Conservation (phyloP, 2,113 vertebrate species). For the Misgurnus anguillicaudatus region DNA sequence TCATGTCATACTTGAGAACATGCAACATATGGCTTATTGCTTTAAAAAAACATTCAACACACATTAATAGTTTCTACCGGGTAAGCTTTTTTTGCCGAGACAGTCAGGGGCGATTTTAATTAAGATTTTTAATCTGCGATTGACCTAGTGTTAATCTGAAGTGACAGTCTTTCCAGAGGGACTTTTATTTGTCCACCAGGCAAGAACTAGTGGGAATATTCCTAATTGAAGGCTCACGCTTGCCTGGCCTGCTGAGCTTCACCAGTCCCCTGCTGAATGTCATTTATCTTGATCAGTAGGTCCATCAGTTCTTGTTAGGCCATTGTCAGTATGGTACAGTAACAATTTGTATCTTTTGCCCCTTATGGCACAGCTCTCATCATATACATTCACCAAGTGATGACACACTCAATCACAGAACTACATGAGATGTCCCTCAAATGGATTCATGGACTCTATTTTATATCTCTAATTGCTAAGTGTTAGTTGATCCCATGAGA, state of each 20-base stretch:
- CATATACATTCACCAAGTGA: constrained; percentile 26
- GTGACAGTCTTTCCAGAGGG: background rate
- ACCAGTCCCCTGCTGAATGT: constrained; percentile 50
- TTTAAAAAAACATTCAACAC: background rate
- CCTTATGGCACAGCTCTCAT: constrained; percentile 16
- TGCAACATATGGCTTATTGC: background rate
- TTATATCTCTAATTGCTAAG: background rate
- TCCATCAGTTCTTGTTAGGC: constrained; percentile 73
- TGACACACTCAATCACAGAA: constrained; percentile 30
- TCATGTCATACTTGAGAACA: too few species aligned
- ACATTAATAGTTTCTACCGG: background rate
- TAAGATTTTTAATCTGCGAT: constrained; percentile 51
- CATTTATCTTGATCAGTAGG: constrained; percentile 24
- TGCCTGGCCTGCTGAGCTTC: constrained; percentile 21
- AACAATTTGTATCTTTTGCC: constrained; percentile 68
- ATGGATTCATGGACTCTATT: background rate
- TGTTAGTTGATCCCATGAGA: background rate
- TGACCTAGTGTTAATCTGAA: constrained; percentile 43
- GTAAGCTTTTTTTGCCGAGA: background rate
- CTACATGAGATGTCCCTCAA: background rate
- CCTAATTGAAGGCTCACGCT: background rate
- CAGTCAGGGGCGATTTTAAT: constrained; percentile 36
- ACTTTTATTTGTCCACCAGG: background rate
- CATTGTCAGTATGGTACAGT: constrained; percentile 67
- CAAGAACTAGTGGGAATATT: background rate